phyloP scores from a whole-genome alignment of 1,140 invertebrate species.

The Laupala kohalensis region DNA sequence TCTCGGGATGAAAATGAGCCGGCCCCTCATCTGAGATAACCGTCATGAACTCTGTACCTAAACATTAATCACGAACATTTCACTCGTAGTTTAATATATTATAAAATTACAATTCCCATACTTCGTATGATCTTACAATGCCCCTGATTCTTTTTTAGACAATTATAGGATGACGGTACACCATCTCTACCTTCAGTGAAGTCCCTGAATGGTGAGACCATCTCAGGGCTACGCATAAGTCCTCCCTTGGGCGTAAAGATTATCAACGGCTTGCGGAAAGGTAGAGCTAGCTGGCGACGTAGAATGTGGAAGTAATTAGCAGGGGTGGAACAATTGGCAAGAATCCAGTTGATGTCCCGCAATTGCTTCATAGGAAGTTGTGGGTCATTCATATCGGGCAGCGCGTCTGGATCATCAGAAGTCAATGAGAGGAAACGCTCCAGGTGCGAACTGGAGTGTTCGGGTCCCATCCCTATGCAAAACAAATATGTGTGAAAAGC shows the following conservation, averaged over 20 bases:
- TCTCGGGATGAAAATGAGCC: conserved; percentile 36
- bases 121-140: too few species aligned
- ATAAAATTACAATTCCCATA: too few species aligned
- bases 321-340: conserved; percentile 72
- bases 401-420: conserved; percentile 57
- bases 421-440: conserved; percentile 71
- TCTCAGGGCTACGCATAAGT: conserved; percentile 44
- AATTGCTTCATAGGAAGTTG: conserved; percentile 63
- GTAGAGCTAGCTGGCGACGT: conserved; percentile 66
- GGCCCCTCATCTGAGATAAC: conserved; percentile 44
- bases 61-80: neutral
- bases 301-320: conserved; percentile 77
- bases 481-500: too few species aligned
- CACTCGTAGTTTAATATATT: too few species aligned
- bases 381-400: conserved; percentile 33
- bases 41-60: conserved; percentile 28
- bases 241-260: conserved; percentile 71
- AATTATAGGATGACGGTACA: too few species aligned
- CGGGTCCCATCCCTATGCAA: conserved; percentile 49
- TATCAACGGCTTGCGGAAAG: conserved; percentile 72
- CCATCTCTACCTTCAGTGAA: neutral
- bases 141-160: too few species aligned
- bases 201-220: neutral
- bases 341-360: conserved; percentile 64
- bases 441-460: conserved; percentile 69